phyloP scores from a whole-genome alignment of 1,140 invertebrate species.

The Grapholita molesta region DNA sequence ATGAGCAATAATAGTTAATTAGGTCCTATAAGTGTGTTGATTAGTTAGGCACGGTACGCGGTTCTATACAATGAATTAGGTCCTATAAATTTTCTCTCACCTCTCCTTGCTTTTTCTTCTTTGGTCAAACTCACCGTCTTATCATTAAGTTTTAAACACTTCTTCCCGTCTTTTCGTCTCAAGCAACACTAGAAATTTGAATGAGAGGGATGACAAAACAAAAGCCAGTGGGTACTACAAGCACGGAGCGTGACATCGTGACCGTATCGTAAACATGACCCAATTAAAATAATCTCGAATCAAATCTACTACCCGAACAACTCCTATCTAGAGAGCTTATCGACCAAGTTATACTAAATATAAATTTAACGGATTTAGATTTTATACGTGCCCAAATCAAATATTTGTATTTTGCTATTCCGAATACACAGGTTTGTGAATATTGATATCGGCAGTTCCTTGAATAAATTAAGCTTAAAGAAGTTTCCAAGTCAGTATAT shows the following conservation, averaged over 20 bases:
- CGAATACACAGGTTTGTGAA: not conserved
- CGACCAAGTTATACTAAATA: not conserved
- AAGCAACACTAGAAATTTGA: not conserved
- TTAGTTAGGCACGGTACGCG: no score
- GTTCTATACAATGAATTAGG: no score
- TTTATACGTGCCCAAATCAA: not conserved
- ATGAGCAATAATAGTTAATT: no score
- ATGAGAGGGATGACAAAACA: not conserved
- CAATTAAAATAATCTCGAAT: conserved; percentile 8
- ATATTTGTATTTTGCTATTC: not conserved
- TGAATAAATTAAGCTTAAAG: not conserved
- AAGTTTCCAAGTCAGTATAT: not conserved
- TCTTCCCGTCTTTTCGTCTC: not conserved
- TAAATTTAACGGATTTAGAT: not conserved
- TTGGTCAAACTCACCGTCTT: not conserved
- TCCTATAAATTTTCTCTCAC: not conserved
- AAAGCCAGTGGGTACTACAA: not conserved
- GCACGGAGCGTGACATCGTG: not conserved
- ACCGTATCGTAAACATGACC: conserved; percentile 1
- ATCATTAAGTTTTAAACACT: not conserved
- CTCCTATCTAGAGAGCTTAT: not conserved
- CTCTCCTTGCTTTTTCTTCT: not conserved
- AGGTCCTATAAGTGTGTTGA: no score
- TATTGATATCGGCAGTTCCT: not conserved
- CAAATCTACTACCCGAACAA: conserved; percentile 1